Conservation (phyloP, 2,797 vertebrate species). For the Melanotaenia trifasciata region DNA sequence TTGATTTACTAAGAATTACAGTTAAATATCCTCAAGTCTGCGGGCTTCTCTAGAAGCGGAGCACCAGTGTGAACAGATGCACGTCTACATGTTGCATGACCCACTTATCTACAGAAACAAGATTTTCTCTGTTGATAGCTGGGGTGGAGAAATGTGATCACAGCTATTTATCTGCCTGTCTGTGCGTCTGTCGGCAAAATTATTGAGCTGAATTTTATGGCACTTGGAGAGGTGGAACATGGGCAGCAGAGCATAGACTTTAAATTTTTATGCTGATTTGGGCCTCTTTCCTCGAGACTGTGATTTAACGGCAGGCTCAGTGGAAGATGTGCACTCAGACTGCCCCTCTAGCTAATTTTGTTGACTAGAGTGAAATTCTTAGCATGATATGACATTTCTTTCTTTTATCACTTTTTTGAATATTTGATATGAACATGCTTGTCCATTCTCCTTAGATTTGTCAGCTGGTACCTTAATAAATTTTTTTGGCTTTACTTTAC, state of each 20-base stretch:
- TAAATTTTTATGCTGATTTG: background rate
- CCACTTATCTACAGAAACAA: background rate
- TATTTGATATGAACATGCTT: background rate
- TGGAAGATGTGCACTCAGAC: background rate
- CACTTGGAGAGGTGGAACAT: background rate
- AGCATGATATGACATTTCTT: background rate
- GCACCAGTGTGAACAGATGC: background rate
- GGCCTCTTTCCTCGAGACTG: background rate
- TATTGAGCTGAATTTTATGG: background rate
- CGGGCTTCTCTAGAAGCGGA: background rate
- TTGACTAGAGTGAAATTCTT: background rate
- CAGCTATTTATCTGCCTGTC: background rate
- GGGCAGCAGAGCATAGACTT: background rate
- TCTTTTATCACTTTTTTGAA: background rate
- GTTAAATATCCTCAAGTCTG: background rate
- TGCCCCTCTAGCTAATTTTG: background rate
- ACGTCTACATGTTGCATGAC: constrained; percentile 7
- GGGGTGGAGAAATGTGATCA: background rate
- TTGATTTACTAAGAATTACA: background rate
- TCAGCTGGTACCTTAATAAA: background rate
- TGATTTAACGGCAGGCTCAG: background rate
- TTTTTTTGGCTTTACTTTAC: background rate
- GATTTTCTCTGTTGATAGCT: background rate
- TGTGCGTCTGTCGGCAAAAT: background rate
- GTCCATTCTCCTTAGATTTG: background rate